phyloP scores from a whole-genome alignment of 2,888 invertebrate species.

The Cryptus armator region DNA sequence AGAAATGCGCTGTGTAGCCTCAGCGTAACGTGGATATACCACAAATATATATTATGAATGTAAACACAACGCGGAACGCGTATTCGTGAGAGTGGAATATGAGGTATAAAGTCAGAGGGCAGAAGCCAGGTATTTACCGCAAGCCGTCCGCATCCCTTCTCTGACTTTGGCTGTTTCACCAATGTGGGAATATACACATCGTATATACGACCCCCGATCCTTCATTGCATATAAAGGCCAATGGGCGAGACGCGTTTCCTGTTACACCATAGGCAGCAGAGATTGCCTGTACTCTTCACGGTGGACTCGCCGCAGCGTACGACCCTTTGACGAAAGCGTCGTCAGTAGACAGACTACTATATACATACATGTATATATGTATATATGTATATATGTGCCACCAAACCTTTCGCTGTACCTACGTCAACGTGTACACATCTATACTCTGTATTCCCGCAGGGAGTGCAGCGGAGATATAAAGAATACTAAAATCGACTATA shows the following conservation, averaged over 20 bases:
- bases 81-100: conserved; percentile 10
- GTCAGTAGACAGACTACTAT: neutral
- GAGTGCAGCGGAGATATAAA: neutral
- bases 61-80: neutral
- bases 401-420: neutral
- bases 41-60: neutral
- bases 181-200: conserved; percentile 25
- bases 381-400: neutral
- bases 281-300: neutral
- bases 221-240: conserved; percentile 9
- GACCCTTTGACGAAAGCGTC: conserved; percentile 27
- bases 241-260: conserved; percentile 6
- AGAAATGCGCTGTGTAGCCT: neutral
- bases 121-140: conserved; percentile 62
- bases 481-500: conserved; percentile 10
- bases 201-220: neutral
- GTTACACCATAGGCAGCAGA: conserved; percentile 8
- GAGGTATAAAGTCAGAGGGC: conserved; percentile 48
- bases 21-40: neutral
- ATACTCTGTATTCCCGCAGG: neutral
- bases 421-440: neutral
- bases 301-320: neutral
- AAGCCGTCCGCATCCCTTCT: conserved; percentile 42
- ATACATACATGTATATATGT: neutral
- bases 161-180: conserved; percentile 44